These are phyloP conservation scores for Bombus confusus DNA, from an alignment of 1,140 invertebrate genomes.

Conservation along the genomic window DNA sequence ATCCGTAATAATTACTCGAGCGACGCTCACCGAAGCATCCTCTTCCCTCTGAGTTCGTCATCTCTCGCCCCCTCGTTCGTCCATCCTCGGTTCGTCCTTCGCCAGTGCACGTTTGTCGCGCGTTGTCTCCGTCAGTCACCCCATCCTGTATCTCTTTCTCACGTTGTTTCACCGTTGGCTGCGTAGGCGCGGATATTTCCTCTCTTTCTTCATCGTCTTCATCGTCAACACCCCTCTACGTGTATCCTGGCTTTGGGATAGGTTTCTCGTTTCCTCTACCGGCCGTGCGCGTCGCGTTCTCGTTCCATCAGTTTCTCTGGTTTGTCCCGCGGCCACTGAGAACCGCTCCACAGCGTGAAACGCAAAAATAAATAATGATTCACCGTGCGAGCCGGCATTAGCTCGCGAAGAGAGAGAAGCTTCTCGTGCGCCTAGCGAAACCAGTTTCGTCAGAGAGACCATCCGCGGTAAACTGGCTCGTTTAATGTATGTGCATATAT, in stretches of 20 bases:
- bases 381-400: slow-evolving; percentile 58
- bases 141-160: slow-evolving; percentile 31
- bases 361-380: slow-evolving; percentile 76
- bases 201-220: slow-evolving; percentile 39
- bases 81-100: slow-evolving; percentile 9
- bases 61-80: slow-evolving; percentile 38
- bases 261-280: background rate
- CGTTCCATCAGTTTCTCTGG: slow-evolving; percentile 23
- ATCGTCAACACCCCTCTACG: slow-evolving; percentile 6
- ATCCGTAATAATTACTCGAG: slow-evolving; percentile 82
- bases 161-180: slow-evolving; percentile 24
- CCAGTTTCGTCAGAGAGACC: no score
- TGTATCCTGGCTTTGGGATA: background rate
- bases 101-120: slow-evolving; percentile 16
- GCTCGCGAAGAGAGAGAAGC: slow-evolving; percentile 21
- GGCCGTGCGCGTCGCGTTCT: background rate
- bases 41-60: slow-evolving; percentile 57
- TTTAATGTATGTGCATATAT: slow-evolving; percentile 50
- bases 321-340: slow-evolving; percentile 15
- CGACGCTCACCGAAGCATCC: slow-evolving; percentile 75
- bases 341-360: slow-evolving; percentile 63
- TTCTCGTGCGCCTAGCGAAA: background rate
- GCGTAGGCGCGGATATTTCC: background rate
- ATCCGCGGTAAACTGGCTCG: background rate
- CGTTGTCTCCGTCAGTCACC: slow-evolving; percentile 41